phyloP scores from a whole-genome alignment of 2,797 vertebrate species.

The Setipinna tenuifilis region DNA sequence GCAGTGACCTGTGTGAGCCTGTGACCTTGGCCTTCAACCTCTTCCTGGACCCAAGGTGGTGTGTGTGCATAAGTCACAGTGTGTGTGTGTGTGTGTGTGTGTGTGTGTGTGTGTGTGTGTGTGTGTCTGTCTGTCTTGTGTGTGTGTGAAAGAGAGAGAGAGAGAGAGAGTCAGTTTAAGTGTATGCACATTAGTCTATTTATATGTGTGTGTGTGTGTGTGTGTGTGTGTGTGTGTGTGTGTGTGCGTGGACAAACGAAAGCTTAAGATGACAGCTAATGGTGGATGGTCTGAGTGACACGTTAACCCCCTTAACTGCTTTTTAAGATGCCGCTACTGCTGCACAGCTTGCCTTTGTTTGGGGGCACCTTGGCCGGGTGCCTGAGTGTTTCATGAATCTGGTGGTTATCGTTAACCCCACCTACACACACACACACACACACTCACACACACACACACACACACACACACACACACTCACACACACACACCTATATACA shows the following conservation, averaged over 20 bases:
- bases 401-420: neutral
- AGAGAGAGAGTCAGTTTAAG: too few relatives aligned
- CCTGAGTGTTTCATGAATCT: neutral
- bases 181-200: too few relatives aligned
- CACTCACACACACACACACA: neutral
- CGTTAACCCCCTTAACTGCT: neutral
- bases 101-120: neutral
- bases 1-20: constrained; percentile 1
- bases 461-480: too few relatives aligned
- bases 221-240: neutral
- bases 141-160: too few relatives aligned
- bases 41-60: neutral
- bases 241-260: neutral
- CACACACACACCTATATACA: neutral
- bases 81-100: neutral
- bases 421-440: neutral
- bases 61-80: neutral
- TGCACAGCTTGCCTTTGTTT: neutral
- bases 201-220: neutral
- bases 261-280: neutral
- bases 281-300: neutral
- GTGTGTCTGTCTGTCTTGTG: neutral
- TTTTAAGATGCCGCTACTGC: neutral
- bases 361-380: neutral
- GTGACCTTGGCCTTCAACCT: neutral